Evolutionary conservation across 2,888 invertebrate genomes (phyloP), one percentile per base, ranked within the genome.

Genomic region (Habrosyne pyritoides): DNA sequence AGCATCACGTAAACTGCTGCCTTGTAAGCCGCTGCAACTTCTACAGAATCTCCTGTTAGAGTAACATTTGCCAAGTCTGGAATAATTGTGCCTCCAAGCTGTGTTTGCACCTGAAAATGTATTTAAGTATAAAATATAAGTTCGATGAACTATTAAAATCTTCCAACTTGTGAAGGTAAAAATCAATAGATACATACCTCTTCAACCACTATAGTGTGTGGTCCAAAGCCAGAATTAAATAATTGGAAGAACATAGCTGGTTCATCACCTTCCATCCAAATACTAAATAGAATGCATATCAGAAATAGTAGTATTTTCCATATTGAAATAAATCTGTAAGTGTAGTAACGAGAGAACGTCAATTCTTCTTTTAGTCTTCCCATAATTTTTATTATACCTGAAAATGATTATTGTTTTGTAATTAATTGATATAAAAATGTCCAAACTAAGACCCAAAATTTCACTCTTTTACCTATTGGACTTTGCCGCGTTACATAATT

Each of bases 401-500:
- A 21, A 87, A 84, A n/a, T 53, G 47, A 57, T 18, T 42, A 8
- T 42, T 18, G 18, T 42, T 42, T 42, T 14, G 18, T 6, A 24
- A 47, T 22, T 21, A 10, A 5, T 14, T 10, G 7, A 22, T 10
- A 2, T 47, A 0, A 10, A 24, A 50, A 48, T 33, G 33, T 12
- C n/a, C 4, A 61, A 54, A 58, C 46, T 30, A 57, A 48, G 36
- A 14, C 7, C 33, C 33, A 28, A 42, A 52, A 52, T 50, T 51
- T 21, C 24, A 48, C 0, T 12, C 54, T 49, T 84, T 87, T 82
- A 95, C 95, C 96, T 62, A 98, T 94, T 0, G 97, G 96, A 56
- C 98, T 98, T 72, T 97, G 95, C 57, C 95, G 94, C 57, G 97
- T 96, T 0, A 98, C 97, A 81, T 97, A 99, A 87, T 99, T 99